Evolutionary conservation across 2,113 vertebrate genomes (phyloP).

Genomic region (Python bivittatus): DNA sequence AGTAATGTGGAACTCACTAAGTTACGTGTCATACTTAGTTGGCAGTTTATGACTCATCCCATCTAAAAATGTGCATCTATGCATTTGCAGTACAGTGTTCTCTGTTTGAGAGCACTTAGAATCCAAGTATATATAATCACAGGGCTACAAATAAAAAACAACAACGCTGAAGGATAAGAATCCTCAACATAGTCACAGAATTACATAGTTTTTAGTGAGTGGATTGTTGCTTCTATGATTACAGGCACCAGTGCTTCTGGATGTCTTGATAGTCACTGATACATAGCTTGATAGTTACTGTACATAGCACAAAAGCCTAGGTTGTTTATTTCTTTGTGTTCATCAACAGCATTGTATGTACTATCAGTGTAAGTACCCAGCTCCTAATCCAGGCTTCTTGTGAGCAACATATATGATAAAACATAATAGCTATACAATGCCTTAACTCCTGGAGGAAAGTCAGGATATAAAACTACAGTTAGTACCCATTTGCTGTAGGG

Average conservation of each 20-base stretch:
- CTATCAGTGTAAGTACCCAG: constrained; percentile 29
- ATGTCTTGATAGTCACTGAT: constrained; percentile 1
- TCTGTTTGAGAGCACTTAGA: background rate
- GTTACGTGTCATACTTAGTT: background rate
- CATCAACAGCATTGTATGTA: constrained; percentile 26
- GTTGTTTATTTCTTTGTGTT: constrained; percentile 16
- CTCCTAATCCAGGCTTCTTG: constrained; percentile 24
- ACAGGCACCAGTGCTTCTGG: background rate
- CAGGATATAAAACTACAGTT: background rate
- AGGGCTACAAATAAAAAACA: background rate
- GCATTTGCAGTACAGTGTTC: background rate
- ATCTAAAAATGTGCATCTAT: background rate
- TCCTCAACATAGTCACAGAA: constrained; percentile 7
- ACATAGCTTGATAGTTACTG: background rate
- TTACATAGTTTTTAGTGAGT: constrained; percentile 1
- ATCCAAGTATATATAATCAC: background rate
- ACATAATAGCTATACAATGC: background rate
- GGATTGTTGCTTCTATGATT: constrained; percentile 5
- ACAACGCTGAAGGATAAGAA: background rate
- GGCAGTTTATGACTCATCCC: background rate
- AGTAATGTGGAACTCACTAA: background rate
- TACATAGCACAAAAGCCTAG: background rate
- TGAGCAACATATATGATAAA: constrained; percentile 16
- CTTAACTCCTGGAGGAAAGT: background rate
- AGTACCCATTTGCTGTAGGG: background rate